A percentile compares a stretch with the other conserved stretches of the same genome.
Conservation (phyloP, 2,888 invertebrate genomes). For the Temnothorax unifasciatus region DNA sequence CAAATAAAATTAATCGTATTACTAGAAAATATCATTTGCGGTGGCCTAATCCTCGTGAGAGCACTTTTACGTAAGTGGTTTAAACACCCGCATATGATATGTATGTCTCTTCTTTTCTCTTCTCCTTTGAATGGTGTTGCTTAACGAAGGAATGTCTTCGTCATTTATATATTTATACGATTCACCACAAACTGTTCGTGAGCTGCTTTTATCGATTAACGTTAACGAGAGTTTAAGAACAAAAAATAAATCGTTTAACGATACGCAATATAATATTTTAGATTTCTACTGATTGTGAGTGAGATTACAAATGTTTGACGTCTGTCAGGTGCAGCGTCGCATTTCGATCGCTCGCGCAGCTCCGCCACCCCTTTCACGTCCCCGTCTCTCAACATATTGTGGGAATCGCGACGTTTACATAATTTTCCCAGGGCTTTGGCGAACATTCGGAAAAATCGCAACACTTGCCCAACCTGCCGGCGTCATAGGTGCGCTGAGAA, state of each 20-base stretch:
- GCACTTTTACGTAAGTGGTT: conserved; percentile 1
- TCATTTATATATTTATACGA: not conserved
- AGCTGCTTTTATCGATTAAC: not conserved
- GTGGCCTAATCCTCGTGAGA: conserved; percentile 19
- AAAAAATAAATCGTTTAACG: not conserved
- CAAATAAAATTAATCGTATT: conserved; percentile 35
- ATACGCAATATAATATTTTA: conserved; percentile 3
- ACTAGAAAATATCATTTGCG: not conserved
- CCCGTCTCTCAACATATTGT: conserved; percentile 60
- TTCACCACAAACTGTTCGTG: not conserved
- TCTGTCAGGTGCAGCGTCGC: conserved; percentile 28
- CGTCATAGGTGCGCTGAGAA: conserved; percentile 55
- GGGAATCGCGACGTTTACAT: conserved; percentile 78
- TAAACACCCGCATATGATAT: conserved; percentile 26
- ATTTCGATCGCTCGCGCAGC: conserved; percentile 40
- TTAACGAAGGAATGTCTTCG: not conserved
- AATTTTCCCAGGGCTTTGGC: conserved; percentile 78
- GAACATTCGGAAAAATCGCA: conserved; percentile 79
- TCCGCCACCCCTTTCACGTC: conserved; percentile 55
- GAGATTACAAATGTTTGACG: not conserved
- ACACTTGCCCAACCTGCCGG: conserved; percentile 78
- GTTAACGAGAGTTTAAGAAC: not conserved
- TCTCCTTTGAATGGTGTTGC: not conserved
- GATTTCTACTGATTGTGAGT: not conserved
- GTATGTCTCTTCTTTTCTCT: not conserved